Percentiles rank a stretch among this genome's conserved stretches.
phyloP scores from a whole-genome alignment of 2,797 vertebrate genomes.

The Tenualosa thibaudeaui region DNA sequence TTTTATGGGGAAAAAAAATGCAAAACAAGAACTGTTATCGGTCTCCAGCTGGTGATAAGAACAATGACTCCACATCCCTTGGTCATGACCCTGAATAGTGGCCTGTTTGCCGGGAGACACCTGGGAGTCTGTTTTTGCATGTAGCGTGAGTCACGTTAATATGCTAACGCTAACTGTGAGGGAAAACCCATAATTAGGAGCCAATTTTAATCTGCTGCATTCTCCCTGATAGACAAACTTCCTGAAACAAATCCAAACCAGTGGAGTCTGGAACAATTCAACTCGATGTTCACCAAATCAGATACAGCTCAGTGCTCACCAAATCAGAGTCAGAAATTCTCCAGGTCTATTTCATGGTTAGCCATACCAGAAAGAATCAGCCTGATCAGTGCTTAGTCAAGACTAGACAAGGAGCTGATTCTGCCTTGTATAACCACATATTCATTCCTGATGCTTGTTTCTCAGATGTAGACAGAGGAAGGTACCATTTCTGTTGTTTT shows the following conservation, averaged over 20 bases:
- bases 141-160: conserved; percentile 40
- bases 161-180: conserved; percentile 24
- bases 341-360: neutral
- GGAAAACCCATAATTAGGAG: neutral
- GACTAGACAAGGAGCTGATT: too few species aligned
- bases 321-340: neutral
- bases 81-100: neutral
- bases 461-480: neutral
- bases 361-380: neutral
- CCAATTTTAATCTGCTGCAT: neutral
- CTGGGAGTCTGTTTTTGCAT: neutral
- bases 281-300: neutral
- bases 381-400: too few species aligned
- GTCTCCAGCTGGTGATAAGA: neutral
- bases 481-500: neutral
- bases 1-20: neutral
- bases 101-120: neutral
- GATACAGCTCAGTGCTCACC: neutral
- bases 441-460: neutral
- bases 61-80: neutral
- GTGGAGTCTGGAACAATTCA: neutral
- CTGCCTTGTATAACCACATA: too few species aligned
- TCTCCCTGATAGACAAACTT: neutral
- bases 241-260: neutral
- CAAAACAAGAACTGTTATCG: conserved; percentile 4